Evolutionary conservation across 2,113 vertebrate species (phyloP).

Genomic region (Phainopepla nitens): DNA sequence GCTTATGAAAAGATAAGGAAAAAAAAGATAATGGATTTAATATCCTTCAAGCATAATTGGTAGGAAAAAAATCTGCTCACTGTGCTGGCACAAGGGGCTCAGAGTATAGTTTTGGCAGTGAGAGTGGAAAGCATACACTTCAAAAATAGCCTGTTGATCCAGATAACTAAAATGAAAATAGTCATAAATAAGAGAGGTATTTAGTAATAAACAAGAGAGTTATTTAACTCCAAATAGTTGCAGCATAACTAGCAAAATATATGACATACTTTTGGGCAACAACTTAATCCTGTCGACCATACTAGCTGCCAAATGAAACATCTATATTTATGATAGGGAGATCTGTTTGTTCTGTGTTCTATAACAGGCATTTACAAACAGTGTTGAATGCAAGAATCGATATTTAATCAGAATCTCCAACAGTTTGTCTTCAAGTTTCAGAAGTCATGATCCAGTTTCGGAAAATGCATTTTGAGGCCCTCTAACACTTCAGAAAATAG

Average conservation of each 20-base stretch:
- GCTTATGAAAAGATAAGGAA: not conserved
- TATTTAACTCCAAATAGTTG: not conserved
- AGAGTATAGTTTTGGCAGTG: not conserved
- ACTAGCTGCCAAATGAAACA: not conserved
- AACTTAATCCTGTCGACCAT: not conserved
- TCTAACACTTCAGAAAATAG: not conserved
- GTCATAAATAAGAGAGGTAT: not conserved
- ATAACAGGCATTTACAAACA: not conserved
- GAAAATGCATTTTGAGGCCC: not conserved
- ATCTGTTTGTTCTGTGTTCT: not conserved
- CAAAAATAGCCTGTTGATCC: not conserved
- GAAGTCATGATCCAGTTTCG: not conserved
- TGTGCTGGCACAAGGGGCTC: not conserved
- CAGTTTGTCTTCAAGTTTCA: not conserved
- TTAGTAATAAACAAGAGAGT: not conserved
- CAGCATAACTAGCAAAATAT: not conserved
- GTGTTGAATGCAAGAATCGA: not conserved
- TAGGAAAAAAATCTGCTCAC: not conserved
- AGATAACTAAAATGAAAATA: not conserved
- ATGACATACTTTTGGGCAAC: not conserved
- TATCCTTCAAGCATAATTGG: not conserved
- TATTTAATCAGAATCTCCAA: not conserved
- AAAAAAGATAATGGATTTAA: not conserved
- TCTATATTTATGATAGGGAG: not conserved
- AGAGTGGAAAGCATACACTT: not conserved